A percentile compares a stretch with the other conserved stretches of the same genome.
These are phyloP conservation scores for Falcaria lacertinaria DNA, from an alignment of 2,888 invertebrate genomes.

Conservation along the genomic window DNA sequence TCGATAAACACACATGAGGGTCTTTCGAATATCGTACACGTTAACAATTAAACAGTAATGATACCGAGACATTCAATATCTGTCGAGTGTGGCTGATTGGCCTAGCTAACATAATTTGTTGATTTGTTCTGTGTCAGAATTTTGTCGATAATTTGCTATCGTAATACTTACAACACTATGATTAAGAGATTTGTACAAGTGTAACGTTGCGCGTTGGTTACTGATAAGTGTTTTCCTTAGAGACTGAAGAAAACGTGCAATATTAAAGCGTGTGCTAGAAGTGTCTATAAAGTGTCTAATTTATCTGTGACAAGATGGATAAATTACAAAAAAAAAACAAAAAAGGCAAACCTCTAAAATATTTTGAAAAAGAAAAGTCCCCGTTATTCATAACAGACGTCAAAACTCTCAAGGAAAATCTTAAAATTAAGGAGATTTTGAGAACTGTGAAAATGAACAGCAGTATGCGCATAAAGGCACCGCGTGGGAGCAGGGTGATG, in stretches of 20 bases:
- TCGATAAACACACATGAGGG: conserved; percentile 4
- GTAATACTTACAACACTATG: conserved; percentile 45
- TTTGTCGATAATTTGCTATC: conserved; percentile 51
- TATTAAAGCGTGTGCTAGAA: conserved; percentile 17
- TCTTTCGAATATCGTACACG: conserved; percentile 1
- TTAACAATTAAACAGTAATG: conserved; percentile 16
- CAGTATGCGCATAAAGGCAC: conserved; percentile 62
- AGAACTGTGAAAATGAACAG: conserved; percentile 69
- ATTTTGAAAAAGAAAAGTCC: conserved; percentile 45
- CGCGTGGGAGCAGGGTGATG: conserved; percentile 60
- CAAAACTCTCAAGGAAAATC: conserved; percentile 60
- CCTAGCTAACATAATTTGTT: conserved; percentile 17
- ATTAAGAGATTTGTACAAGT: conserved; percentile 63
- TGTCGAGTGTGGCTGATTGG: no score
- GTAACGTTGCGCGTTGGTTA: conserved; percentile 41
- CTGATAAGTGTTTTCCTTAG: conserved; percentile 38
- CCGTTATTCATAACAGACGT: conserved; percentile 50
- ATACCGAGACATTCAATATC: conserved; percentile 19
- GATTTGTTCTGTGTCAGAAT: conserved; percentile 27
- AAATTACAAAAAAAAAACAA: conserved; percentile 52
- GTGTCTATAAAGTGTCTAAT: background rate
- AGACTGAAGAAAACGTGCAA: conserved; percentile 5
- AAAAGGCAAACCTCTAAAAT: conserved; percentile 48
- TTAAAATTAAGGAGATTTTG: conserved; percentile 66
- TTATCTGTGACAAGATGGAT: conserved; percentile 43